Evolutionary conservation across 2,797 vertebrate species (phyloP).

Genomic region (Mastacembelus armatus): DNA sequence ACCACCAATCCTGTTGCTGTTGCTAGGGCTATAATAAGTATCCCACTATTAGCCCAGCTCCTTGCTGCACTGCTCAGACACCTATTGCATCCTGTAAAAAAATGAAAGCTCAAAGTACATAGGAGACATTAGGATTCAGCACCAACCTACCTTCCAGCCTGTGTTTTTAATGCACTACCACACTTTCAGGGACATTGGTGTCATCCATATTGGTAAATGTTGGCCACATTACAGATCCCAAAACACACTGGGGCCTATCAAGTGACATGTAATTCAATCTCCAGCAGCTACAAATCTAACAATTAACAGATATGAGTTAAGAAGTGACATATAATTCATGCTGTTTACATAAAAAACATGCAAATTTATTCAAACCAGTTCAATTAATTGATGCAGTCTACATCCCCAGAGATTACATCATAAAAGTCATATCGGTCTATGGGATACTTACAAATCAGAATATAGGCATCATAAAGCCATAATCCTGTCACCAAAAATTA

Average conservation of each 20-base stretch:
- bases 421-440: slow-evolving; percentile 22
- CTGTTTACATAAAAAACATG: not conserved
- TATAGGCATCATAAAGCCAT: slow-evolving; percentile 39
- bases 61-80: slow-evolving; percentile 80
- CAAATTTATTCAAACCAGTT: not conserved
- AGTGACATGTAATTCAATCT: slow-evolving; percentile 43
- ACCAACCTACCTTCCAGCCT: slow-evolving; percentile 44
- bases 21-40: slow-evolving; percentile 86
- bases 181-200: slow-evolving; percentile 49
- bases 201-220: slow-evolving; percentile 39
- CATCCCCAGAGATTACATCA: not conserved
- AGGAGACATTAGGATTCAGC: slow-evolving; percentile 72
- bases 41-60: slow-evolving; percentile 69
- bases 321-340: not conserved
- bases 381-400: not conserved
- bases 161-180: slow-evolving; percentile 61
- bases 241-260: slow-evolving; percentile 19
- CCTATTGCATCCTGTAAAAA: slow-evolving; percentile 79
- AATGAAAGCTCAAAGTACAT: slow-evolving; percentile 64
- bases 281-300: slow-evolving; percentile 31
- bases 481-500: slow-evolving; percentile 32
- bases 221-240: slow-evolving; percentile 25
- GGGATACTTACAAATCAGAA: slow-evolving; percentile 2
- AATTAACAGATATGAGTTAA: not conserved
- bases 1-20: slow-evolving; percentile 82